phyloP scores from a whole-genome alignment of 2,113 vertebrate species.

The Gallinago jamesoni region DNA sequence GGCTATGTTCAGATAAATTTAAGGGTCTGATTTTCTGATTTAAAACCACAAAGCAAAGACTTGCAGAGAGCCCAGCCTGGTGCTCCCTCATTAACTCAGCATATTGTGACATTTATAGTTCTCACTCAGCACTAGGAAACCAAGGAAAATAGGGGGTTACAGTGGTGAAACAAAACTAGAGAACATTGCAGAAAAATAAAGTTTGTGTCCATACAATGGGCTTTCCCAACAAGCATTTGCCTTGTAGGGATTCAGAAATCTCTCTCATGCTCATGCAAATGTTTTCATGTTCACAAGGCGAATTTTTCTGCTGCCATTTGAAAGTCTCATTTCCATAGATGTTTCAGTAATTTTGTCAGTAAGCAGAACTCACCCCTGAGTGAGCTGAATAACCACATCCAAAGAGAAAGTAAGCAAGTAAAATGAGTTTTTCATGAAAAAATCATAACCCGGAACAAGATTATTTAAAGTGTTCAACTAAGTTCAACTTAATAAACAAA shows the following conservation, averaged over 20 bases:
- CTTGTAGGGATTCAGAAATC: background rate
- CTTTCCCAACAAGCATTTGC: background rate
- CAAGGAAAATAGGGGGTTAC: background rate
- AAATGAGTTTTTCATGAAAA: background rate
- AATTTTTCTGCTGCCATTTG: background rate
- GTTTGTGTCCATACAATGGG: background rate
- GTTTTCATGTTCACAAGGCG: background rate
- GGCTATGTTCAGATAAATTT: conserved; percentile 71
- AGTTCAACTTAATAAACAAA: background rate
- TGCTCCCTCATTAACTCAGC: conserved; percentile 43
- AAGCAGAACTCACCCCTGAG: background rate
- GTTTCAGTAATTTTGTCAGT: background rate
- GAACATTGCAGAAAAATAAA: background rate
- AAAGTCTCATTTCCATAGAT: background rate
- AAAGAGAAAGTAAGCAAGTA: background rate
- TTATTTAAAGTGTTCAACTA: background rate
- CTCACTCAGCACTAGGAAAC: background rate
- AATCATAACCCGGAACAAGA: background rate
- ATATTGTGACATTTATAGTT: conserved; percentile 38
- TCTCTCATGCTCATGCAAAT: background rate
- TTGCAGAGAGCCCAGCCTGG: conserved; percentile 34
- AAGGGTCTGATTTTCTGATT: conserved; percentile 73
- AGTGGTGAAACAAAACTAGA: background rate
- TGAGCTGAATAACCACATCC: background rate
- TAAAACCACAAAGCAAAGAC: conserved; percentile 58